Base-by-base conservation (phyloP, 2,888 invertebrate genomes). In the Dryomyza anilis region DNA sequence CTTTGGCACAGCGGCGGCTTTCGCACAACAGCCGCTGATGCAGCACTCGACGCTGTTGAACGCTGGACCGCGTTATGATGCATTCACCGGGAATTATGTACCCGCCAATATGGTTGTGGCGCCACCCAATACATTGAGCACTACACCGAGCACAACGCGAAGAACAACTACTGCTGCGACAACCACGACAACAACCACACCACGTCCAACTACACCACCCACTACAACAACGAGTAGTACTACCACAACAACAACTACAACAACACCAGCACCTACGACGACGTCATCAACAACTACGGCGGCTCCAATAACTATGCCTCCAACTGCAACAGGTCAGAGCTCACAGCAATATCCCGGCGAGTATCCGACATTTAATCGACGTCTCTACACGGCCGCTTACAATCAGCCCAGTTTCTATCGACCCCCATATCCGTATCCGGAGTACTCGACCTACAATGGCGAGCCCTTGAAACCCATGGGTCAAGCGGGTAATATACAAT, bases 401-500 rank as follows among this genome's bases (percentile, higher is more conserved):
- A 76, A 73, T 36, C 39, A 29, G 2, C 39, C 74, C 16, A 78
- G 75, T 36, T 76, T 74, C 63, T 75, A 75, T 50, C 75, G 81
- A 10, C 81, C 81, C 0, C 72, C 74, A 45, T 82, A 81, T 69
- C 82, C 82, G 4, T 81, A 81, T 69, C 82, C 82, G 8, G 82
- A 82, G 14, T 81, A 81, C 61, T 75, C 78, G 1, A 64, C 72
- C 27, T 73, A 75, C 52, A 80, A 79, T 68, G 70, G 72, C 39
- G 61, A 66, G 27, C 1, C 53, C 12, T 16, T 39, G 45, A 53
- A 62, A 21, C 27, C 53, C 21, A n/a, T n/a, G n/a, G n/a, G 63
- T n/a, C 50, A 19, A 10, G 21, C 69, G 68, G 62, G 62, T 76
- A n/a, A n/a, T n/a, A n/a, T n/a, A 3, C 79, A 81, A 62, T 81